Evolutionary conservation across 2,888 invertebrate genomes (phyloP), one percentile per base, ranked within the genome.

Genomic region (Temnothorax unifasciatus): DNA sequence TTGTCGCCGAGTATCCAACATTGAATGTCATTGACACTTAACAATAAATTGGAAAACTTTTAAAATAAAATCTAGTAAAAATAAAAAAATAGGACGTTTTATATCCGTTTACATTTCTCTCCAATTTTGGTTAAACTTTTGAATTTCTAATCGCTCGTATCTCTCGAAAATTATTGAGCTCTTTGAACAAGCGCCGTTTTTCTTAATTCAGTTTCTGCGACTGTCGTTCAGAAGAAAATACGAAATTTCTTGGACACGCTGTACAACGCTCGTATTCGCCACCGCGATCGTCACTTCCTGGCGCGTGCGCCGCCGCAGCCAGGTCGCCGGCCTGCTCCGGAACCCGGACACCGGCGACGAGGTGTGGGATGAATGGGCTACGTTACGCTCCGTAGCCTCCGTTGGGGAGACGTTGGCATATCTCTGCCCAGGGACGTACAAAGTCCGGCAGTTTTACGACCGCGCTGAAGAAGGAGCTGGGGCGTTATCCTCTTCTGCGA

Each of bases 311-410:
- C 83, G 74, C 75, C 77, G 75, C 83, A 64, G 73, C 81, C 63
- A 64, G 76, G 85, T 79, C 76, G 89, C 84, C 86, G 82, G 68
- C 85, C 87, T 86, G 87, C 84, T 85, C 88, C 91, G 89, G 91
- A 91, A 90, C 91, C 86, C 84, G 89, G 87, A 88, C 89, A 91
- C 81, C 88, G 86, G 74, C 69, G 81, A 85, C 82, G 88, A 88
- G 85, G 86, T 91, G 90, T 91, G 89, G 90, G 92, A 92, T 87
- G 90, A 92, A 91, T 92, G 81, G 88, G 88, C 44, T 84, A 85
- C 87, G 92, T 92, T 92, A 92, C 92, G 90, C 91, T 89, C 66
- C 84, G 89, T 83, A 82, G 84, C 85, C 83, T 87, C 69, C 76
- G 88, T 64, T 54, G 54, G 84, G 54, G 74, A 87, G 75, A 82